phyloP scores from a whole-genome alignment of 1,140 invertebrate genomes.

The Papilio glaucus region DNA sequence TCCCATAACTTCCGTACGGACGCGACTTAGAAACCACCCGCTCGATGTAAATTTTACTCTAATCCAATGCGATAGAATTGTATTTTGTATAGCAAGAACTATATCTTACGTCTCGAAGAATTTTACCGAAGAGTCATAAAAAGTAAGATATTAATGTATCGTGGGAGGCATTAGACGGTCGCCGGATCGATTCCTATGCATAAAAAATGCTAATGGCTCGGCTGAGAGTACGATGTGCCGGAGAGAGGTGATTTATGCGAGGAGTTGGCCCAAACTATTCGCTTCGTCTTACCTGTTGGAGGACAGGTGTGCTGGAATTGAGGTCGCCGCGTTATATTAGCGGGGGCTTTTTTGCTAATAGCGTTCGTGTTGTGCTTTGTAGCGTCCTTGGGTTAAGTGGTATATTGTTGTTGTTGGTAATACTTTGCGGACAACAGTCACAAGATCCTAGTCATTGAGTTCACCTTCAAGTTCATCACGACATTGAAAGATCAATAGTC shows the following conservation, averaged over 20 bases:
- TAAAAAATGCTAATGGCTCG: slow-evolving; percentile 82
- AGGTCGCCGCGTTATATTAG: slow-evolving; percentile 29
- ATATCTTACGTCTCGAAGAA: slow-evolving; percentile 53
- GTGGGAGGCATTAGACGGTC: slow-evolving; percentile 81
- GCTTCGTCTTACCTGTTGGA: slow-evolving; percentile 55
- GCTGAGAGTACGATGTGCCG: slow-evolving; percentile 65
- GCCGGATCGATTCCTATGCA: slow-evolving; percentile 82
- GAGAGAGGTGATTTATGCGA: slow-evolving; percentile 75
- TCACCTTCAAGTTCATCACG: not conserved
- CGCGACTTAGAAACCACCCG: slow-evolving; percentile 25
- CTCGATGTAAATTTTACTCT: slow-evolving; percentile 40
- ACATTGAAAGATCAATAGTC: too few relatives aligned
- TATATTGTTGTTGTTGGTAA: not conserved
- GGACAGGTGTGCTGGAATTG: slow-evolving; percentile 62
- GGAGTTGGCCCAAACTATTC: slow-evolving; percentile 70
- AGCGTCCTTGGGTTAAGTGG: slow-evolving; percentile 6
- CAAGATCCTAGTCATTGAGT: not conserved
- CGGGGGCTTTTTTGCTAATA: slow-evolving; percentile 31
- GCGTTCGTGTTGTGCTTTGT: slow-evolving; percentile 2
- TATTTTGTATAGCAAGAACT: not conserved
- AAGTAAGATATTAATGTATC: slow-evolving; percentile 84
- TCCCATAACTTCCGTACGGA: slow-evolving; percentile 60
- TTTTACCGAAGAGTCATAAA: slow-evolving; percentile 82
- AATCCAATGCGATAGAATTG: slow-evolving; percentile 24
- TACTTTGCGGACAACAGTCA: not conserved